These are phyloP conservation scores for Microcebus tavaratra DNA, from an alignment of 2,113 vertebrate genomes.

Conservation along the genomic window DNA sequence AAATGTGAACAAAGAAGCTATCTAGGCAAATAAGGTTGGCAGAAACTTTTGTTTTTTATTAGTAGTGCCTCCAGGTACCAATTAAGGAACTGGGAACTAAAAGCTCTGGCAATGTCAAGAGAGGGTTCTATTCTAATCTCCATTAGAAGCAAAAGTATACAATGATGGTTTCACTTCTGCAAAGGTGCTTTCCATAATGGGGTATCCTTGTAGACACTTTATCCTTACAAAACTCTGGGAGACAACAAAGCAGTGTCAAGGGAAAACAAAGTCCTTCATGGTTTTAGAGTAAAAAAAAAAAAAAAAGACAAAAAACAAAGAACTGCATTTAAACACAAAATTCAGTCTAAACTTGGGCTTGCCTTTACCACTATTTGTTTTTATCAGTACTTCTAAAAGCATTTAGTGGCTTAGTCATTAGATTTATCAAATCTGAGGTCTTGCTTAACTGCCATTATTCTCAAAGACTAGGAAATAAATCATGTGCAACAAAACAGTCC, in stretches of 20 bases:
- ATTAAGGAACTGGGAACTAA: not conserved
- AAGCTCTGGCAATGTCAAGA: not conserved
- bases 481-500: not conserved
- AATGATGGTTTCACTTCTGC: not conserved
- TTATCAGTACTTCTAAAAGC: slow-evolving; percentile 16
- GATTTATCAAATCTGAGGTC: not conserved
- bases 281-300: not conserved
- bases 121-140: not conserved
- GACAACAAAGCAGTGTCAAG: not conserved
- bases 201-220: not conserved
- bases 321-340: slow-evolving; percentile 18
- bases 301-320: not conserved
- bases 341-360: not conserved
- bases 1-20: not conserved
- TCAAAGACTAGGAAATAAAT: not conserved
- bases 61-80: not conserved
- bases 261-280: not conserved
- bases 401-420: not conserved
- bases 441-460: not conserved
- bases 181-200: not conserved
- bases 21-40: not conserved
- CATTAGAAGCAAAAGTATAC: not conserved
- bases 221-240: not conserved
- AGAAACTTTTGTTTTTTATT: not conserved
- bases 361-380: slow-evolving; percentile 14